Conservation (phyloP, 2,888 invertebrate species). For the Mythimna pallens region DNA sequence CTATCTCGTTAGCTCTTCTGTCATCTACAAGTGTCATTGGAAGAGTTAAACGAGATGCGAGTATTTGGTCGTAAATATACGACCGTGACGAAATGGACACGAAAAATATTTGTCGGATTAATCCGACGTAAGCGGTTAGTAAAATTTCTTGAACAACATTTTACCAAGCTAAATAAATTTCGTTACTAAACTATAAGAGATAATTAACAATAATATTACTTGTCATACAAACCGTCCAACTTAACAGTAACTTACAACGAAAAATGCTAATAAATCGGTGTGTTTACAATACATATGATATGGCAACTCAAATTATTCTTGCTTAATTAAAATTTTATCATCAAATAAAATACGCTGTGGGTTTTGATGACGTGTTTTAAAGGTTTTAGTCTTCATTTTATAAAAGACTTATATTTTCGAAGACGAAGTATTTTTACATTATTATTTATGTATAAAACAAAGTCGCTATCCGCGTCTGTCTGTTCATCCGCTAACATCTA, state of each 20-base stretch:
- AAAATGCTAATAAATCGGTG: constrained; percentile 54
- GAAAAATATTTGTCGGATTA: too few relatives aligned
- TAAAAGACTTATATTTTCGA: background rate
- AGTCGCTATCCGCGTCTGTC: too few relatives aligned
- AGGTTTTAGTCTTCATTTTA: background rate
- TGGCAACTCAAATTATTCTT: constrained; percentile 67
- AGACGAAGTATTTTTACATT: too few relatives aligned
- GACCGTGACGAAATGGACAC: too few relatives aligned
- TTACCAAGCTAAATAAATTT: constrained; percentile 33
- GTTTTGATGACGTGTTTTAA: constrained; percentile 14
- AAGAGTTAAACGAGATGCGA: too few relatives aligned
- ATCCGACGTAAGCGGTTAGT: too few relatives aligned
- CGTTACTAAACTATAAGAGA: constrained; percentile 39
- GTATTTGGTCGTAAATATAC: too few relatives aligned
- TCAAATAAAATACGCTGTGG: constrained; percentile 4
- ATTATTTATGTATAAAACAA: too few relatives aligned
- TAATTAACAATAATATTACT: constrained; percentile 40
- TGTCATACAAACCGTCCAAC: constrained; percentile 26
- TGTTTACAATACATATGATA: constrained; percentile 51
- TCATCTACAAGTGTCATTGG: too few relatives aligned
- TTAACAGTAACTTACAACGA: constrained; percentile 51
- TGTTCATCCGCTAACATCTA: too few relatives aligned
- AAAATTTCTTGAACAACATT: constrained; percentile 49
- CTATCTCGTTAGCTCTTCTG: too few relatives aligned
- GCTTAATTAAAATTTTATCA: constrained; percentile 19